Conservation (phyloP, 2,113 vertebrate species). For the Tichodroma muraria region DNA sequence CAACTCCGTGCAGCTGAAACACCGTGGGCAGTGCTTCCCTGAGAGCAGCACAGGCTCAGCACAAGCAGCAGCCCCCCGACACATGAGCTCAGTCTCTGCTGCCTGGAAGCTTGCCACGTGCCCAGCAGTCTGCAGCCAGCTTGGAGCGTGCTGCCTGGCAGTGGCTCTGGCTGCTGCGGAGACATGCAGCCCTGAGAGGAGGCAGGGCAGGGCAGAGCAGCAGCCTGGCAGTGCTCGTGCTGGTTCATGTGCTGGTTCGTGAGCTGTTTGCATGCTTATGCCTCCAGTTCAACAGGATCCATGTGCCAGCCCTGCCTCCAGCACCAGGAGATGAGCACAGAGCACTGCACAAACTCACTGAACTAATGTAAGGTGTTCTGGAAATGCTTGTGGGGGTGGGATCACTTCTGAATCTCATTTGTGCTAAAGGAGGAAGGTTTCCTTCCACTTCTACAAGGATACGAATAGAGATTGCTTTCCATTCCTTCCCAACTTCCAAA, state of each 20-base stretch:
- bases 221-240: background rate
- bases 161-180: background rate
- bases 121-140: background rate
- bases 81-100: background rate
- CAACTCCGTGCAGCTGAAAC: background rate
- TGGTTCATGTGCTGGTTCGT: background rate
- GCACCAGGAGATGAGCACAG: background rate
- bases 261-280: background rate
- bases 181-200: slow-evolving; percentile 6
- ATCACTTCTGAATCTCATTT: background rate
- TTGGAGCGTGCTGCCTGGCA: background rate
- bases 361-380: background rate
- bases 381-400: background rate
- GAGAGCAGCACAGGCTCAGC: background rate
- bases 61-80: background rate
- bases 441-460: background rate
- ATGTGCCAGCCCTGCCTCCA: background rate
- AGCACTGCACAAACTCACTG: background rate
- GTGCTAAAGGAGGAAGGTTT: background rate
- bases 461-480: background rate
- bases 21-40: background rate
- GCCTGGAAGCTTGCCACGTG: background rate
- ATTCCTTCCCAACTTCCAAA: slow-evolving; percentile 55
- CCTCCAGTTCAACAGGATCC: background rate
- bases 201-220: background rate